Conservation (phyloP, 2,888 invertebrate species). For the Diarsia brunnea region DNA sequence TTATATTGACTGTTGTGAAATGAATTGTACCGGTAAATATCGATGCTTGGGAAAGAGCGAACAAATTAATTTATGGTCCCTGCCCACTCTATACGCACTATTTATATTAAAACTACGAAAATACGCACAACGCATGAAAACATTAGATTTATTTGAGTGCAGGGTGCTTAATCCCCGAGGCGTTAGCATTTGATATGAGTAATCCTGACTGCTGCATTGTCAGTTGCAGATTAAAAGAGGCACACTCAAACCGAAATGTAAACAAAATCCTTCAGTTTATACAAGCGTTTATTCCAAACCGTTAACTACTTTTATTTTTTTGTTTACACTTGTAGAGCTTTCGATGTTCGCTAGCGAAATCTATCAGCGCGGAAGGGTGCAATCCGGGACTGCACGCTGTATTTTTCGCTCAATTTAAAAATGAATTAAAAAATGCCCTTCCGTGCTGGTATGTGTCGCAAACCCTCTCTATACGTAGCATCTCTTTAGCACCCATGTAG, state of each 20-base stretch:
- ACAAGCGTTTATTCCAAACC: neutral
- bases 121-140: neutral
- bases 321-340: neutral
- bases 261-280: neutral
- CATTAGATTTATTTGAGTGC: neutral
- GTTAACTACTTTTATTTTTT: neutral
- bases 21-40: neutral
- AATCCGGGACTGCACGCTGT: neutral
- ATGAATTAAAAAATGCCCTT: neutral
- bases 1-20: neutral
- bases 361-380: neutral
- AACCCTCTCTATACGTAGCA: neutral
- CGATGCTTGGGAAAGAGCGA: neutral
- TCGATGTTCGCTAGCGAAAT: neutral
- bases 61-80: neutral
- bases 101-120: slow-evolving; percentile 9
- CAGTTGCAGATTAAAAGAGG: slow-evolving; percentile 1
- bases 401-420: too few relatives aligned
- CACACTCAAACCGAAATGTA: neutral
- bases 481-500: neutral
- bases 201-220: neutral
- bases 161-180: neutral
- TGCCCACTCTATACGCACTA: neutral
- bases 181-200: neutral
- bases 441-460: neutral